Conservation (phyloP, 2,797 vertebrate genomes). For the Leucoraja ocellata region DNA sequence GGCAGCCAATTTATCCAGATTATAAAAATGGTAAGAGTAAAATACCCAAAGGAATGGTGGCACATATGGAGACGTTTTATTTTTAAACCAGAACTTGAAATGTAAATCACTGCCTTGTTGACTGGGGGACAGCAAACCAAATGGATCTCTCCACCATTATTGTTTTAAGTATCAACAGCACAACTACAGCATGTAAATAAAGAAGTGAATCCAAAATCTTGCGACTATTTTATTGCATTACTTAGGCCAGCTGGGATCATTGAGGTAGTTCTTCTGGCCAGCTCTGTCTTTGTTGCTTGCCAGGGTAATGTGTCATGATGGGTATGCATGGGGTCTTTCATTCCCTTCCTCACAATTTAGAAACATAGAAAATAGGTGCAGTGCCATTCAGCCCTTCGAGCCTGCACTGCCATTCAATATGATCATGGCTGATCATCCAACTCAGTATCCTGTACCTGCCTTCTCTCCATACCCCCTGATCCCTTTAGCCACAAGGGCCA, state of each 20-base stretch:
- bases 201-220: background rate
- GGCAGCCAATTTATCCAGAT: slow-evolving; percentile 60
- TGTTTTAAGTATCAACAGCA: background rate
- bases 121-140: background rate
- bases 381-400: too few relatives aligned
- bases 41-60: background rate
- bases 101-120: background rate
- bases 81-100: background rate
- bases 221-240: background rate
- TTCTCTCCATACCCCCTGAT: too few relatives aligned
- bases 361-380: too few relatives aligned
- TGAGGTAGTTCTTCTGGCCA: background rate
- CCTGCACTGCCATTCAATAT: too few relatives aligned
- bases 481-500: too few relatives aligned
- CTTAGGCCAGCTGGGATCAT: background rate
- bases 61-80: background rate
- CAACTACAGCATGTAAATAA: background rate
- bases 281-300: too few relatives aligned
- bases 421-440: too few relatives aligned
- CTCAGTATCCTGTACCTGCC: too few relatives aligned
- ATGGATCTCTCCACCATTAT: background rate
- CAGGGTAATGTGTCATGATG: background rate
- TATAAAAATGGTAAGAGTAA: slow-evolving; percentile 46
- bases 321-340: background rate
- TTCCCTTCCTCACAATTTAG: background rate